Evolutionary conservation across 1,140 invertebrate species (phyloP), one percentile per base, ranked within the genome.

Genomic region (Leucophenga varia): DNA sequence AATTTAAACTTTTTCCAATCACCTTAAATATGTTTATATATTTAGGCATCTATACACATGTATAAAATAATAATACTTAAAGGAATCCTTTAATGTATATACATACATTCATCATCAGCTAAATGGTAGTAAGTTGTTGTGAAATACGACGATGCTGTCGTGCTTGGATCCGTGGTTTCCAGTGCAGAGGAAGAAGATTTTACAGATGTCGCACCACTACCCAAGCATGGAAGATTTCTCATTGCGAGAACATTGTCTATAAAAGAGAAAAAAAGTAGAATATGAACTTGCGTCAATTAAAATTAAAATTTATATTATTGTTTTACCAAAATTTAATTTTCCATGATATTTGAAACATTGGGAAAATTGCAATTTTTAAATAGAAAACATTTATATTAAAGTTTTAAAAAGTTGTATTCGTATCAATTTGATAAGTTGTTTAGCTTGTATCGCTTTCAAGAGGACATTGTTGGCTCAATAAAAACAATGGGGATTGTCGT

Each of bases 31-130:
- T n/a, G 14, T 8, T 17, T 19, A 19, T 19, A 34, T 34, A 13
- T 34, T 6, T n/a, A 34, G n/a, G 31, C n/a, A n/a, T n/a, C n/a
- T n/a, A n/a, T n/a, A n/a, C n/a, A 34, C 17, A 17, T 4, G n/a
- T 10, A 17, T 31, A 31, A 43, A 43, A 34, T 4, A 43, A 7
- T 30, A 30, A 34, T 2, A 39, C 12, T 34, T 4, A 34, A 14
- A 34, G 6, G 31, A 34, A 4, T 34, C 6, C n/a, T 34, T 8
- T 14, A 8, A n/a, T 34, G 6, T 34, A 4, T 8, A 4, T 8
- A 68, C 71, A 43, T 74, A 74, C 71, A 74, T 74, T 74, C 71
- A 54, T 74, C 71, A 57, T 74, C 71, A 28, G 65, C 67, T 50
- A 73, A 56, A 50, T 73, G 71, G 52, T 71, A 71, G 47, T 74